Base-by-base conservation (phyloP, 2,888 invertebrate genomes). In the Ormyrus labotus region DNA sequence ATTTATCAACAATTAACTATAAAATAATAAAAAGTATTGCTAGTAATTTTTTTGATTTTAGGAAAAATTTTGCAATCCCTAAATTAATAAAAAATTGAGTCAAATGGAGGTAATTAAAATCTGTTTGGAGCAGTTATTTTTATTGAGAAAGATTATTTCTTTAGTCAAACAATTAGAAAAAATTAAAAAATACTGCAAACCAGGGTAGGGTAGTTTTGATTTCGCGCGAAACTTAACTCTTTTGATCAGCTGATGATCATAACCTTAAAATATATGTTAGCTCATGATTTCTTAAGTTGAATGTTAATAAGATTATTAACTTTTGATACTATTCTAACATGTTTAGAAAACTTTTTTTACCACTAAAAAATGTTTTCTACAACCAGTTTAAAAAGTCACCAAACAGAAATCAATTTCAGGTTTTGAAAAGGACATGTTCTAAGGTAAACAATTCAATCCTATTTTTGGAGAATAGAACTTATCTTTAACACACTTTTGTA, bases 181-280 rank as follows among this genome's bases (percentile, higher is more conserved):
- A 13, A 13, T 13, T 13, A 0, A 1, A 19, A 19, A 19, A 19
- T 19, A 19, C 1, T 19, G 19, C 19, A 19, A 19, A 19, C 19
- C 19, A 19, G 1, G 19, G 19, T 19, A 19, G 19, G 19, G 1
- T 19, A 19, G 19, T 13, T 0, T 13, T 13, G 13, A 34, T 34
- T 34, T 34, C 34, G 34, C 34, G 34, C 34, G 34, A 34, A 34
- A 34, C 13, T 13, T 13, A 13, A 13, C 34, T 34, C 34, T 34
- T 34, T 34, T 34, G 34, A 60, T 80, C 60, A 71, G 70, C 71
- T 72, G 76, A 63, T 67, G 5, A 10, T 10, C 5, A n/a, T 76
- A 80, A 80, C 80, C 80, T 80, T 19, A 7, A 72, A 75, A 71
- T 69, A 2, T 50, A 45, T 1, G n/a, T 13, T 51, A 9, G 53